These are phyloP conservation scores for Bicyclus anynana DNA, from an alignment of 1,140 invertebrate species.

Conservation along the genomic window DNA sequence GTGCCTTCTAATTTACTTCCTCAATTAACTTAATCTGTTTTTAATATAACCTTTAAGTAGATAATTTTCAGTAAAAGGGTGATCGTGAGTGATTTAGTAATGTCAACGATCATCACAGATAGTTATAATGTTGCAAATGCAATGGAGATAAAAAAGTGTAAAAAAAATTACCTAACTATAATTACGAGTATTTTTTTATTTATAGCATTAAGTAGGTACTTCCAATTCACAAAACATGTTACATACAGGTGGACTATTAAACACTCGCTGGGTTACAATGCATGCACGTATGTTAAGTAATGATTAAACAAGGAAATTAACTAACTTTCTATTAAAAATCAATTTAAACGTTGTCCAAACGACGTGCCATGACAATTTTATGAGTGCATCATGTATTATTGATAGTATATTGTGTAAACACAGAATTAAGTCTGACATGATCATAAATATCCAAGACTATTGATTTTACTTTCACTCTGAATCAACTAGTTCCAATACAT, in stretches of 20 bases:
- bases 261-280: background rate
- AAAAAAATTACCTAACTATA: too few relatives aligned
- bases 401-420: background rate
- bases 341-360: background rate
- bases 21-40: conserved; percentile 17
- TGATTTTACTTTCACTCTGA: conserved; percentile 9
- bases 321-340: too few relatives aligned
- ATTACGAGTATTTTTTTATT: too few relatives aligned
- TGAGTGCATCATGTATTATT: background rate
- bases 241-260: too few relatives aligned
- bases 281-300: background rate
- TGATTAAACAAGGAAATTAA: background rate
- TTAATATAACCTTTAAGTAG: background rate
- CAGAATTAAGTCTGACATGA: background rate
- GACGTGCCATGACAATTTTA: background rate
- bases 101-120: too few relatives aligned
- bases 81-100: too few relatives aligned
- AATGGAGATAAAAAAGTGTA: too few relatives aligned
- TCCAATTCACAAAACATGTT: too few relatives aligned
- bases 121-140: too few relatives aligned
- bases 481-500: too few relatives aligned
- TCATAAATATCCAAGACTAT: background rate
- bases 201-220: too few relatives aligned
- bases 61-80: too few relatives aligned
- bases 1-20: conserved; percentile 12